These are phyloP conservation scores for Apis laboriosa DNA, from an alignment of 1,140 invertebrate genomes.

Conservation along the genomic window DNA sequence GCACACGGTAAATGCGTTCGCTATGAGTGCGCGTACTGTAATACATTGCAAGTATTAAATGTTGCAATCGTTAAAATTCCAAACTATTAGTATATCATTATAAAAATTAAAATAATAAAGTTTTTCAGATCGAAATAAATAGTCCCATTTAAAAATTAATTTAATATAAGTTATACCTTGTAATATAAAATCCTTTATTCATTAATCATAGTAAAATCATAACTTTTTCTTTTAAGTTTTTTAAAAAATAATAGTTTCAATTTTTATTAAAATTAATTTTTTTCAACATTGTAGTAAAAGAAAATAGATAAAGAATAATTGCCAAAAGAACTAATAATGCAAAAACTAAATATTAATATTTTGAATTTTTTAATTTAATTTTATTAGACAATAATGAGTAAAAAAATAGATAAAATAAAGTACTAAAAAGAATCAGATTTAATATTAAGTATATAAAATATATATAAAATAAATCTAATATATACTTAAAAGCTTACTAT, in stretches of 20 bases:
- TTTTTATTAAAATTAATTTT: not conserved
- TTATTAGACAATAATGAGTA: not conserved
- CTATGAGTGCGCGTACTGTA: conserved; percentile 2
- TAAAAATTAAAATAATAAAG: not conserved
- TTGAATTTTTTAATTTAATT: not conserved
- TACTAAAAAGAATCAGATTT: not conserved
- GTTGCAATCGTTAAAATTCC: conserved; percentile 31
- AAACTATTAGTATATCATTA: not conserved
- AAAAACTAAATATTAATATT: conserved; percentile 25
- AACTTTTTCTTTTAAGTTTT: no score
- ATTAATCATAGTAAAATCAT: no score
- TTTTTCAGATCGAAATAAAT: not conserved
- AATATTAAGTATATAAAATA: not conserved
- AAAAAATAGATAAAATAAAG: not conserved
- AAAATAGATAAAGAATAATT: not conserved
- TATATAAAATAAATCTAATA: not conserved
- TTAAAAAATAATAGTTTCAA: not conserved
- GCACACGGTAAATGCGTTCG: conserved; percentile 31
- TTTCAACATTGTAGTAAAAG: not conserved
- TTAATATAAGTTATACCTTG: no score
- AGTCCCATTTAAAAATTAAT: not conserved
- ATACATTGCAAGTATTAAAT: conserved; percentile 22
- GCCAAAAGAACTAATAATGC: not conserved
- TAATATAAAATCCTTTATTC: no score
- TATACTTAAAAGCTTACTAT: no score